Percentiles rank a stretch among this genome's conserved stretches.
Evolutionary conservation across 1,140 invertebrate species (phyloP).

Genomic region (Antheraea pernyi): DNA sequence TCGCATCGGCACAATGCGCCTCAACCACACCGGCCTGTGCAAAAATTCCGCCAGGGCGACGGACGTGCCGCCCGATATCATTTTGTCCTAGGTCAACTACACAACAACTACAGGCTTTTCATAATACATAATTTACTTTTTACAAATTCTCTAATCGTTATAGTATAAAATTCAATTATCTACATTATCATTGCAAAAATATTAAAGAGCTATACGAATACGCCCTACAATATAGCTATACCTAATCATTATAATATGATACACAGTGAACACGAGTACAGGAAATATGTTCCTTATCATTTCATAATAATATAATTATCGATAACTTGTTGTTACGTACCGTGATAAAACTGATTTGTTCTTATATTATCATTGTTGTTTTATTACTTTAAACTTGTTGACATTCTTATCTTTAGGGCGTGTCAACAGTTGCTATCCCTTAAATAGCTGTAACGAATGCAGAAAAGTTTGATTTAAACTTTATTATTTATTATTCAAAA

Average conservation of each 20-base stretch:
- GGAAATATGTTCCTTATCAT: constrained; percentile 1
- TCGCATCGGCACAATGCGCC: too few species aligned
- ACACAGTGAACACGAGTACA: background rate
- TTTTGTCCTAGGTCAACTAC: too few species aligned
- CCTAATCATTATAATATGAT: background rate
- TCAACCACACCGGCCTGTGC: too few species aligned
- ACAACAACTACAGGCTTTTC: too few species aligned
- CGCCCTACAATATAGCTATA: background rate
- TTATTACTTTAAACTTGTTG: constrained; percentile 34
- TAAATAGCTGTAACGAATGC: background rate
- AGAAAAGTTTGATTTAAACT: background rate
- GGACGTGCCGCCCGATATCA: too few species aligned
- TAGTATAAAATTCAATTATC: too few species aligned
- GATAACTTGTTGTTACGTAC: constrained; percentile 32
- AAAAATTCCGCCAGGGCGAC: too few species aligned
- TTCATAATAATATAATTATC: constrained; percentile 5
- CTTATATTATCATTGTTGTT: constrained; percentile 27
- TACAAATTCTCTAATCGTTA: too few species aligned
- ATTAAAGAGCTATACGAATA: too few species aligned
- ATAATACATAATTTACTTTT: too few species aligned
- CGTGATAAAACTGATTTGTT: constrained; percentile 31
- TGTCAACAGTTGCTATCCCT: constrained; percentile 12
- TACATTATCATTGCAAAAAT: too few species aligned
- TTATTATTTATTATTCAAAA: too few species aligned
- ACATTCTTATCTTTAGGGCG: constrained; percentile 27